Evolutionary conservation across 64 coral and sea anemone genomes (phyloP), one percentile per base, ranked within the genome.

Genomic region (Actinia tenebrosa): DNA sequence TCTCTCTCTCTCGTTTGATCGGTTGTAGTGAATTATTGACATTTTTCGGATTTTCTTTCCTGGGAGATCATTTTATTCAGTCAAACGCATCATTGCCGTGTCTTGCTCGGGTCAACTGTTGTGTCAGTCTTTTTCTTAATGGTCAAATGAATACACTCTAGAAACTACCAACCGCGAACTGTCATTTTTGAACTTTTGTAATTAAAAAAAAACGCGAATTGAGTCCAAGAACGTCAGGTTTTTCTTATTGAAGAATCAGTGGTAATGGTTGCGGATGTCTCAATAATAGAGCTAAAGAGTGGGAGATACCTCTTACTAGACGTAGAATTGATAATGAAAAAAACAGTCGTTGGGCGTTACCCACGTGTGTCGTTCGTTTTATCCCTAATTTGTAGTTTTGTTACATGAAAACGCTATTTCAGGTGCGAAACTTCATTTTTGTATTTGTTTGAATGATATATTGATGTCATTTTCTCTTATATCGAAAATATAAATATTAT

Each of bases 401-500:
- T 5, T 5, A 22, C 4, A 23, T 9, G 13, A 26, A 30, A 42
- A 75, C 66, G 66, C n/a, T 22, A 30, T 13, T 3, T 42, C 26
- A 30, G 13, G 3, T 37, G n/a, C 15, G 37, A 25, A 42, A n/a
- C n/a, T 23, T 26, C 3, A 42, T 75, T 26, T 37, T 14, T 15
- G 26, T 3, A 27, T 75, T 75, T 75, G 23, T 8, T 66, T 75
- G n/a, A 13, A 42, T 75, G 5, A 14, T 42, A 4, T 10, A 30
- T 43, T 75, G n/a, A 75, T 30, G 25, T 75, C 69, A 75, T 75
- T 75, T 75, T 75, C 69, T 42, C 69, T 75, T 75, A 75, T 1
- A 75, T 58, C 69, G 20, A 42, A 75, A 75, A 30, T 69, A 25
- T 3, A 26, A 75, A 75, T 13, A 75, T 75, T 11, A 42, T 42